Conservation (phyloP, 2,888 invertebrate genomes). For the Exephanes ischioxanthus region DNA sequence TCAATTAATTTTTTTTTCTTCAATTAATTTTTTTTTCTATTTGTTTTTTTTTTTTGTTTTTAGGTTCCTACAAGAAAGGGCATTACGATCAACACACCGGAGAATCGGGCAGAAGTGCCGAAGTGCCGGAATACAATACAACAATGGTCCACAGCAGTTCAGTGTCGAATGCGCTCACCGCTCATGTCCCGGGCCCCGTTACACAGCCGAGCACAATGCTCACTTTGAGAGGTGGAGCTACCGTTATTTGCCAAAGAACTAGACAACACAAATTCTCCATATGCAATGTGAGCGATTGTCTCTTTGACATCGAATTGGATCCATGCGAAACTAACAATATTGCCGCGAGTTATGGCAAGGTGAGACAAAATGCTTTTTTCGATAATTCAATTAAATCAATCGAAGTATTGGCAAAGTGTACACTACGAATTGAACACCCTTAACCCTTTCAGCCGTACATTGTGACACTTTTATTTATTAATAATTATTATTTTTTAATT, state of each 20-base stretch:
- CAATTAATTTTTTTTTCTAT: not conserved
- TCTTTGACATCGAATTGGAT: conserved; percentile 92
- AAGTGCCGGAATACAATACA: conserved; percentile 76
- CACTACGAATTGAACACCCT: no score
- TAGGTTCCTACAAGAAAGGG: conserved; percentile 72
- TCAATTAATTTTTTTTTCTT: conserved; percentile 15
- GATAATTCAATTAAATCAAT: no score
- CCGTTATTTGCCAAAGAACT: conserved; percentile 75
- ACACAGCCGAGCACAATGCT: conserved; percentile 81
- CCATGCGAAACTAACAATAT: conserved; percentile 92
- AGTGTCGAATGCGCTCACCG: conserved; percentile 79
- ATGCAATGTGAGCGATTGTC: conserved; percentile 87
- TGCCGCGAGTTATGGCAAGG: conserved; percentile 81
- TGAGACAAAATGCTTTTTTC: conserved; percentile 61
- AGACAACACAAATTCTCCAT: conserved; percentile 71
- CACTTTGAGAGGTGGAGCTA: conserved; percentile 77
- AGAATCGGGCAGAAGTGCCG: conserved; percentile 77
- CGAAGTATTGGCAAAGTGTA: no score
- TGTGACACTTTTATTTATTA: no score
- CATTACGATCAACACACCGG: conserved; percentile 81
- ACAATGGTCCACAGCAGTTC: conserved; percentile 77
- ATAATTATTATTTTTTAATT: no score
- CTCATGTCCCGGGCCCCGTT: conserved; percentile 80
- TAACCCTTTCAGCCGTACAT: no score
- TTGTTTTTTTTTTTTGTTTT: conserved; percentile 1